Conservation (phyloP, 2,797 vertebrate genomes). For the Tiaroga cobitis region DNA sequence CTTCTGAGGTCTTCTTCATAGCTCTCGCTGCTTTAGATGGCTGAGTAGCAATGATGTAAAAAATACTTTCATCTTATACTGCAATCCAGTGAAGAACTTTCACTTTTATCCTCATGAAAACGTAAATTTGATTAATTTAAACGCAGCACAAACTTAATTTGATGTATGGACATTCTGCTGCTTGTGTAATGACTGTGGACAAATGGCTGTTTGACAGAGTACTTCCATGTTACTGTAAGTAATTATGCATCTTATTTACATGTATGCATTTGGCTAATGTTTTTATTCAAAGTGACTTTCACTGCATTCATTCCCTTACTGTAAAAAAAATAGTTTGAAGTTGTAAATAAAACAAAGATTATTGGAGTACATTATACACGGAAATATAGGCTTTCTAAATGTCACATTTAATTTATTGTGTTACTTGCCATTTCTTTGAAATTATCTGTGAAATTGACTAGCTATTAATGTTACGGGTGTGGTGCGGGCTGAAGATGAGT, state of each 20-base stretch:
- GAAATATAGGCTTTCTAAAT: not conserved
- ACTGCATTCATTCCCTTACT: not conserved
- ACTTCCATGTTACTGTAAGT: not conserved
- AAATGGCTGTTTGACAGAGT: not conserved
- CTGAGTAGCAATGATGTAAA: conserved; percentile 10
- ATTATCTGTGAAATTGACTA: no score
- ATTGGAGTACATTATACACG: not conserved
- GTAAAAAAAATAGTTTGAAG: not conserved
- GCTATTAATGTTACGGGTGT: no score
- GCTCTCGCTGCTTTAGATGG: not conserved
- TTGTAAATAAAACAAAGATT: not conserved
- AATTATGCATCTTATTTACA: not conserved
- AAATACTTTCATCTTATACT: conserved; percentile 12
- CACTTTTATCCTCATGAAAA: not conserved
- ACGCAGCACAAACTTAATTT: not conserved
- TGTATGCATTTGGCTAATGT: not conserved
- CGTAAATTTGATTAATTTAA: not conserved
- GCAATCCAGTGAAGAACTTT: not conserved
- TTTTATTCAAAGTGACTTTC: not conserved
- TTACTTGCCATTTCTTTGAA: no score
- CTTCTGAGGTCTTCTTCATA: conserved; percentile 10
- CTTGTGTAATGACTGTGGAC: not conserved
- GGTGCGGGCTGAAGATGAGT: no score
- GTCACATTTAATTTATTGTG: no score
- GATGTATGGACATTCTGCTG: not conserved